These are phyloP conservation scores for Brachionus angularis DNA, from an alignment of 1,140 invertebrate genomes.

Conservation along the genomic window DNA sequence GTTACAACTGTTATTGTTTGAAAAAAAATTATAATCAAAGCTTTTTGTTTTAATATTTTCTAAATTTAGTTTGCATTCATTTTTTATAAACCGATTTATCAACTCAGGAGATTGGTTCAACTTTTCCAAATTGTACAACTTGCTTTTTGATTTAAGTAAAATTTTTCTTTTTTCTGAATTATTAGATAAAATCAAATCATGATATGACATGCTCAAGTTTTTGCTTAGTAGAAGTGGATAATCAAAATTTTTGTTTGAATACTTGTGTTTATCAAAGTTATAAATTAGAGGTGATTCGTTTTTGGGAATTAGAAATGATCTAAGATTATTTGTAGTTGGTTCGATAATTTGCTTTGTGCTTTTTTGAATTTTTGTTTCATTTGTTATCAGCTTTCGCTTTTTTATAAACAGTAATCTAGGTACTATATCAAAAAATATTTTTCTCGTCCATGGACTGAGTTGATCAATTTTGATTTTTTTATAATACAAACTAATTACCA, in stretches of 20 bases:
- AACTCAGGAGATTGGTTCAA: too few relatives aligned
- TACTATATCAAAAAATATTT: not conserved
- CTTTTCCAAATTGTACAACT: not conserved
- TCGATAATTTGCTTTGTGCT: too few relatives aligned
- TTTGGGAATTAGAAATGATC: too few relatives aligned
- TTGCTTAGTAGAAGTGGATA: too few relatives aligned
- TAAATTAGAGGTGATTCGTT: too few relatives aligned
- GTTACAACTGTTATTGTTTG: not conserved
- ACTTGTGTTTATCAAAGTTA: too few relatives aligned
- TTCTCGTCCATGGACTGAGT: not conserved
- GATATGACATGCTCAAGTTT: too few relatives aligned
- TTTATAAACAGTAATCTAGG: slow-evolving; percentile 14
- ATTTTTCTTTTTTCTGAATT: not conserved
- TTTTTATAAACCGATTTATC: not conserved
- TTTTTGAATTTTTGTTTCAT: not conserved
- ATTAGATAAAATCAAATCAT: slow-evolving; percentile 11
- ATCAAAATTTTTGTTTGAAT: too few relatives aligned
- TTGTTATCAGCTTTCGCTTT: slow-evolving; percentile 4
- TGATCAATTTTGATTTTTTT: not conserved
- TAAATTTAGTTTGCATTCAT: not conserved
- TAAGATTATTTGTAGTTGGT: too few relatives aligned
- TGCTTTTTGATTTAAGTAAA: too few relatives aligned
- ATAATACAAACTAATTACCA: slow-evolving; percentile 36
- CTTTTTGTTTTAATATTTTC: too few relatives aligned
- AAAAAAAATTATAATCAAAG: not conserved